Percentiles rank a stretch among this genome's conserved stretches.
Conservation (phyloP, 23 tunicate species). For the Ciona savignyi region DNA sequence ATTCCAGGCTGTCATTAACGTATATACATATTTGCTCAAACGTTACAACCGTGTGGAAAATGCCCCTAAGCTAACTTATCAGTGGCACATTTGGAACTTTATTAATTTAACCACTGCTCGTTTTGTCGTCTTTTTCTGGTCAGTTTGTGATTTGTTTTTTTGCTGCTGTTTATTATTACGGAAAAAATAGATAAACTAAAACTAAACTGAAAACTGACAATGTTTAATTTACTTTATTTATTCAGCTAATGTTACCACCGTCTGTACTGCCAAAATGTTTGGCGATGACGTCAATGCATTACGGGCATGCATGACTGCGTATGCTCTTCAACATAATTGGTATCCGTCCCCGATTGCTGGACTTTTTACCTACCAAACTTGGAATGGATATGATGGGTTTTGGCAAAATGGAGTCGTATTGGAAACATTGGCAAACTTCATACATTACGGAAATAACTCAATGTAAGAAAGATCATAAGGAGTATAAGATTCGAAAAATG, state of each 20-base stretch:
- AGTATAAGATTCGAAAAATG: not conserved
- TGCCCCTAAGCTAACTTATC: no score
- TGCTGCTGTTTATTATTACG: no score
- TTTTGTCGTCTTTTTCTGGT: no score
- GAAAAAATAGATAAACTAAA: no score
- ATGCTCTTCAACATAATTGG: slow-evolving; percentile 85
- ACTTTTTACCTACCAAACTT: slow-evolving; percentile 70
- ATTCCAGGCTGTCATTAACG: no score
- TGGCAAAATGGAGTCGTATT: slow-evolving; percentile 85
- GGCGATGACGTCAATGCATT: slow-evolving; percentile 43
- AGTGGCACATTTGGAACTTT: no score
- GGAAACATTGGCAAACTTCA: slow-evolving; percentile 78
- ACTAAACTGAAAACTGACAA: no score
- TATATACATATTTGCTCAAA: no score
- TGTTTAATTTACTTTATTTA: no score
- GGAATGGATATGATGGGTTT: slow-evolving; percentile 92
- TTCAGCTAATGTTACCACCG: slow-evolving; percentile 20
- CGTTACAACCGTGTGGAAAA: no score
- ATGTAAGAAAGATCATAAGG: slow-evolving; percentile 54
- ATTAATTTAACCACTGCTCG: no score
- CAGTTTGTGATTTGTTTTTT: no score
- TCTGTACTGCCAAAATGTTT: slow-evolving; percentile 27
- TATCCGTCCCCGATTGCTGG: slow-evolving; percentile 91
- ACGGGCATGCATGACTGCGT: slow-evolving; percentile 77
- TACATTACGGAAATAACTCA: slow-evolving; percentile 68